Evolutionary conservation across 1,140 invertebrate species (phyloP).

Genomic region (Drosophila murphyi): DNA sequence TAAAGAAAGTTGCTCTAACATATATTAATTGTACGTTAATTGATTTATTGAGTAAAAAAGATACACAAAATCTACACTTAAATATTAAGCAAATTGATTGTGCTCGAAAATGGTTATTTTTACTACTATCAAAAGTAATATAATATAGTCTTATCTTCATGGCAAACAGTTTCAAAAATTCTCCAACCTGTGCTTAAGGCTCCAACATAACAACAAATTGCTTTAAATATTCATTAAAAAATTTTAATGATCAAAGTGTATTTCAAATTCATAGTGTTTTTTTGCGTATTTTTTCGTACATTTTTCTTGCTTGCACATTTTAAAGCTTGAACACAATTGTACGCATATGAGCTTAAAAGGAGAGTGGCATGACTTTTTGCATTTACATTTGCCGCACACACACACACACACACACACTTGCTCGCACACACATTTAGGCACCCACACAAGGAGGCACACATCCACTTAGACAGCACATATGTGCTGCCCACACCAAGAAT

Average conservation of each 20-base stretch:
- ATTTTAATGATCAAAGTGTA: neutral
- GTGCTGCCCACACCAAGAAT: neutral
- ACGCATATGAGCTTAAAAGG: constrained; percentile 53
- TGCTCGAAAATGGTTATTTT: no score
- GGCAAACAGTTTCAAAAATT: no score
- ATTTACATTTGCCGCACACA: constrained; percentile 68
- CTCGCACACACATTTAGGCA: constrained; percentile 16
- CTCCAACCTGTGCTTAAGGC: no score
- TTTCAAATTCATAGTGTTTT: constrained; percentile 8
- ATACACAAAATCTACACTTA: no score
- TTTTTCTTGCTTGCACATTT: constrained; percentile 57
- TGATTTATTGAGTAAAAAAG: no score
- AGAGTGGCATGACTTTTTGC: constrained; percentile 65
- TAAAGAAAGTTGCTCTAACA: no score
- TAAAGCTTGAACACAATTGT: constrained; percentile 74
- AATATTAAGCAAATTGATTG: no score
- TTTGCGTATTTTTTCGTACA: constrained; percentile 44
- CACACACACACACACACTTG: constrained; percentile 15
- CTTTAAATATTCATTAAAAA: neutral
- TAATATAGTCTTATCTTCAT: no score
- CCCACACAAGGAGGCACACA: constrained; percentile 13
- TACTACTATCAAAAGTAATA: no score
- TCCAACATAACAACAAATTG: no score
- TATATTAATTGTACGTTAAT: no score
- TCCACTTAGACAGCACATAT: neutral